Evolutionary conservation across 2,113 vertebrate species (phyloP).

Genomic region (Holacanthus passer): DNA sequence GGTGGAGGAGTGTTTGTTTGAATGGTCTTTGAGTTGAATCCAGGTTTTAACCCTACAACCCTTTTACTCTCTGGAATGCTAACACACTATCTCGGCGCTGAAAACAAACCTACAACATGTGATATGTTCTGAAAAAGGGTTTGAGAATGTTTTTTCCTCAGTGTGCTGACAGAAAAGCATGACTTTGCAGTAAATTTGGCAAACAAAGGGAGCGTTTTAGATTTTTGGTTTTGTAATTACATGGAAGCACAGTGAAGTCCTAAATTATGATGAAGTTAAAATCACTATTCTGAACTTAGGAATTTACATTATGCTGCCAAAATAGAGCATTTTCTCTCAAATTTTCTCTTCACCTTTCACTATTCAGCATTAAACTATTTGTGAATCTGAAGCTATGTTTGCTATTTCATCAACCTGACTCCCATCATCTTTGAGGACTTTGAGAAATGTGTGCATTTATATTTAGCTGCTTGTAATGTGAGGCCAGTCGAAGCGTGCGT

Average conservation of each 20-base stretch:
- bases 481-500: constrained; percentile 40
- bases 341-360: background rate
- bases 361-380: background rate
- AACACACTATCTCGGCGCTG: background rate
- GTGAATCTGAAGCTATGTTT: constrained; percentile 13
- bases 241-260: background rate
- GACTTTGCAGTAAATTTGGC: constrained; percentile 1
- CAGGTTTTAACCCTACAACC: constrained; percentile 78
- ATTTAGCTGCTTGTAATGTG: constrained; percentile 66
- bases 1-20: constrained; percentile 65
- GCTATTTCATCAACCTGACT: constrained; percentile 44
- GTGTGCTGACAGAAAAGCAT: constrained; percentile 6
- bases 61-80: constrained; percentile 51
- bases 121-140: background rate
- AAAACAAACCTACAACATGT: constrained; percentile 16
- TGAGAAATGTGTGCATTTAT: constrained; percentile 60
- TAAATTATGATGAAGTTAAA: background rate
- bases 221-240: background rate
- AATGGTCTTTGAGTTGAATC: constrained; percentile 62
- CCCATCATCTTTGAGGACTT: constrained; percentile 43
- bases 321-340: background rate
- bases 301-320: background rate
- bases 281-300: background rate
- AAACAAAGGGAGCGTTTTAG: constrained; percentile 65
- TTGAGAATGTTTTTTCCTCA: background rate